phyloP scores from a whole-genome alignment of 1,140 invertebrate genomes.

The Euura lappo region DNA sequence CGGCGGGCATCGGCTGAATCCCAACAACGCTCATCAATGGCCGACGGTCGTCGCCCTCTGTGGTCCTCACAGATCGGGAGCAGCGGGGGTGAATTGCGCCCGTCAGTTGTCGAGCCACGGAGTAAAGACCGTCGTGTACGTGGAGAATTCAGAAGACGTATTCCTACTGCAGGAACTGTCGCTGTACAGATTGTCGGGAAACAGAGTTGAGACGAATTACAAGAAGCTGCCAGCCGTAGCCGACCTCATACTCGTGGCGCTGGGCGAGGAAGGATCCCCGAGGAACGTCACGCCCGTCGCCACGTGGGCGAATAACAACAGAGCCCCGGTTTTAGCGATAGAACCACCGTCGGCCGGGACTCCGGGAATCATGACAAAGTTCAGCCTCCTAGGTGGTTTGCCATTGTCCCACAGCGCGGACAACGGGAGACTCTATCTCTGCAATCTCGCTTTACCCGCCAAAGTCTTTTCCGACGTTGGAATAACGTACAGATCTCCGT shows the following conservation, averaged over 20 bases:
- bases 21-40: slow-evolving; percentile 82
- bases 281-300: slow-evolving; percentile 55
- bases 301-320: slow-evolving; percentile 74
- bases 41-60: slow-evolving; percentile 79
- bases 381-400: slow-evolving; percentile 75
- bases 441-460: slow-evolving; percentile 83
- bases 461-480: slow-evolving; percentile 78
- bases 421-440: slow-evolving; percentile 85
- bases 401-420: slow-evolving; percentile 73
- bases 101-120: slow-evolving; percentile 84
- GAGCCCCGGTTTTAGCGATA: slow-evolving; percentile 80
- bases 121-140: slow-evolving; percentile 73
- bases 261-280: slow-evolving; percentile 61
- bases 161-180: slow-evolving; percentile 65
- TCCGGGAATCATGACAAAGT: slow-evolving; percentile 73
- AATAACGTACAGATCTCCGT: slow-evolving; percentile 85
- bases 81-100: slow-evolving; percentile 77
- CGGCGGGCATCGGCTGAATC: slow-evolving; percentile 75
- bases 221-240: slow-evolving; percentile 67
- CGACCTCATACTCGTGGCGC: slow-evolving; percentile 74
- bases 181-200: slow-evolving; percentile 68
- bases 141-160: slow-evolving; percentile 62
- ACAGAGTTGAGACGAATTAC: slow-evolving; percentile 61
- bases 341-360: slow-evolving; percentile 79
- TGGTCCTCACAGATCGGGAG: slow-evolving; percentile 73